Evolutionary conservation across 2,113 vertebrate genomes (phyloP).

Genomic region (Turdus rufiventris): DNA sequence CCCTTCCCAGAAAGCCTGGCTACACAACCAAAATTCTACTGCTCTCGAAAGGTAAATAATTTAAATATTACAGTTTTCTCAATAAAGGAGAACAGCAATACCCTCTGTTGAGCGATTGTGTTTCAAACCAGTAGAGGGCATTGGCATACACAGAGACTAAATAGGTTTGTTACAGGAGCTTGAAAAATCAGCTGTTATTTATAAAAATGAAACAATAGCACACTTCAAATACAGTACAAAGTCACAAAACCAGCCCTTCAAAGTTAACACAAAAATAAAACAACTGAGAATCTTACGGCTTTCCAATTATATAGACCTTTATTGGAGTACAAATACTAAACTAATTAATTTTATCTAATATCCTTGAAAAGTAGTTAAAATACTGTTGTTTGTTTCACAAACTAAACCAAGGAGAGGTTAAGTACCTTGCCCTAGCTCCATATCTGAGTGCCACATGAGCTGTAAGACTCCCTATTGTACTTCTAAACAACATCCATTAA

Average conservation of each 20-base stretch:
- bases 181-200: neutral
- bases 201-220: conserved; percentile 1
- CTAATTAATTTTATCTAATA: neutral
- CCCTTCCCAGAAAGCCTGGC: neutral
- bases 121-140: conserved; percentile 58
- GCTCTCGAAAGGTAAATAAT: neutral
- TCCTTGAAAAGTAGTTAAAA: neutral
- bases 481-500: neutral
- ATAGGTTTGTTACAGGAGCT: neutral
- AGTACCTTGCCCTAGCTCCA: neutral
- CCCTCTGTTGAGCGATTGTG: neutral
- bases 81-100: neutral
- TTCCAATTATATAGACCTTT: neutral
- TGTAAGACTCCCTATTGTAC: neutral
- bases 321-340: neutral
- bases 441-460: neutral
- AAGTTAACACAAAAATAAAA: neutral
- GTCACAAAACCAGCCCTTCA: neutral
- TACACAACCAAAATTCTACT: neutral
- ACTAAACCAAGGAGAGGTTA: neutral
- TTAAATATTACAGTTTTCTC: neutral
- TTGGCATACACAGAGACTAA: conserved; percentile 1
- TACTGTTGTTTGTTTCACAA: neutral
- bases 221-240: neutral
- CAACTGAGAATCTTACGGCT: neutral